Evolutionary conservation across 2,888 invertebrate genomes (phyloP).

Genomic region (Tridacna crocea): DNA sequence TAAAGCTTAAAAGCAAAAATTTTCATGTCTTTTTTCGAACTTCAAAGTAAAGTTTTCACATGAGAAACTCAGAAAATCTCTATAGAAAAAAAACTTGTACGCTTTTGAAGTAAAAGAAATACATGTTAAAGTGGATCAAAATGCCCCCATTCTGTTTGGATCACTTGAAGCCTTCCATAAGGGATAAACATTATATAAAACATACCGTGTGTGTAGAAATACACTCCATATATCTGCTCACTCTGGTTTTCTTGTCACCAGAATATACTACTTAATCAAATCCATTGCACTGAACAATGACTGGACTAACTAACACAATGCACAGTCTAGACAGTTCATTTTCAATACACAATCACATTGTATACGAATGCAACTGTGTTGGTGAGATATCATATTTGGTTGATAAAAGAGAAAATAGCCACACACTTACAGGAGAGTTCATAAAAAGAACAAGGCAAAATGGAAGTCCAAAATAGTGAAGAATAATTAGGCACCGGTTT

Average conservation of each 20-base stretch:
- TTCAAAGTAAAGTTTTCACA: too few species aligned
- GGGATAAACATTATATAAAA: conserved; percentile 22
- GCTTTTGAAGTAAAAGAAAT: not conserved
- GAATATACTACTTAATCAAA: conserved; percentile 22
- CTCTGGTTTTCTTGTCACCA: conserved; percentile 42
- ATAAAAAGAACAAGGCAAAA: conserved; percentile 40
- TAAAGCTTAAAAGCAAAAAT: not conserved
- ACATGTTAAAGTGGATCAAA: not conserved
- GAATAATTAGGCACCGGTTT: not conserved
- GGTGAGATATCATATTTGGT: not conserved
- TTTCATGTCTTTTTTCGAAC: too few species aligned
- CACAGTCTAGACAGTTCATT: conserved; percentile 49
- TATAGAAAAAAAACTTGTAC: not conserved
- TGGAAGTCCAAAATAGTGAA: conserved; percentile 39
- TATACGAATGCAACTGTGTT: conserved; percentile 53
- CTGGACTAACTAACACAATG: conserved; percentile 51
- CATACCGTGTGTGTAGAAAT: conserved; percentile 35
- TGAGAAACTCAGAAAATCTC: too few species aligned
- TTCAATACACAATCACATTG: conserved; percentile 55
- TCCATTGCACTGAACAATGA: conserved; percentile 42
- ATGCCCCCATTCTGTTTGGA: not conserved
- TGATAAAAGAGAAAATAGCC: conserved; percentile 40
- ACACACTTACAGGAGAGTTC: conserved; percentile 54
- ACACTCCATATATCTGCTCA: conserved; percentile 35
- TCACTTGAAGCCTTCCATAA: not conserved